These are phyloP conservation scores for Azorinus chamasolen DNA, from an alignment of 2,888 invertebrate genomes.

Conservation along the genomic window DNA sequence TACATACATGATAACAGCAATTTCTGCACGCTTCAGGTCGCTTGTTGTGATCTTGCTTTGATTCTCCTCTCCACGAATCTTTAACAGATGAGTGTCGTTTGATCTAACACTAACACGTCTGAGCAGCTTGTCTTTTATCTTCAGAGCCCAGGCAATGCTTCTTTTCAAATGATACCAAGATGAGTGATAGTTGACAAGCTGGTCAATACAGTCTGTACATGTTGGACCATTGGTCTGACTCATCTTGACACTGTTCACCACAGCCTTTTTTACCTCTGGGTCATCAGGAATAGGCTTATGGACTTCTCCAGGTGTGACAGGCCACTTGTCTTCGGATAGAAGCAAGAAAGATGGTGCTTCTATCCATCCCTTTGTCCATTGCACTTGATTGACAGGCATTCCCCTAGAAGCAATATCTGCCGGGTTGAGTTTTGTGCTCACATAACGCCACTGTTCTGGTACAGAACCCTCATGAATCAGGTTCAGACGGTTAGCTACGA, in stretches of 20 bases:
- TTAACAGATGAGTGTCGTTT: too few species aligned
- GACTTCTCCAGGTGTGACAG: neutral
- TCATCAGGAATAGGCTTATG: neutral
- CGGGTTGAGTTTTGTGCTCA: constrained; percentile 23
- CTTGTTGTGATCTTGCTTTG: neutral
- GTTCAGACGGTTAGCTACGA: constrained; percentile 48
- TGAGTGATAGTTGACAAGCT: constrained; percentile 6
- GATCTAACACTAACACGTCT: neutral
- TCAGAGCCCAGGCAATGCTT: constrained; percentile 17
- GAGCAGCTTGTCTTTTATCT: constrained; percentile 9
- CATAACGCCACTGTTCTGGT: constrained; percentile 13
- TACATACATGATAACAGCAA: constrained; percentile 9
- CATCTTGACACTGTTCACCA: neutral
- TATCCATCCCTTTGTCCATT: constrained; percentile 6
- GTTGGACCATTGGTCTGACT: neutral
- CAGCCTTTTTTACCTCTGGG: neutral
- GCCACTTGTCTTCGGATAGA: neutral
- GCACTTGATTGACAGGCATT: neutral
- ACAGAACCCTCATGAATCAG: constrained; percentile 38
- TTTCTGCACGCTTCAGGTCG: constrained; percentile 6
- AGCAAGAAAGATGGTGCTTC: constrained; percentile 6
- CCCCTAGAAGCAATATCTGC: constrained; percentile 35
- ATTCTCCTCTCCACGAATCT: neutral
- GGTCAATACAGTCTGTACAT: neutral
- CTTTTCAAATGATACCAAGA: constrained; percentile 17